Evolutionary conservation across 2,888 invertebrate genomes (phyloP).

Genomic region (Brenthis hecate): DNA sequence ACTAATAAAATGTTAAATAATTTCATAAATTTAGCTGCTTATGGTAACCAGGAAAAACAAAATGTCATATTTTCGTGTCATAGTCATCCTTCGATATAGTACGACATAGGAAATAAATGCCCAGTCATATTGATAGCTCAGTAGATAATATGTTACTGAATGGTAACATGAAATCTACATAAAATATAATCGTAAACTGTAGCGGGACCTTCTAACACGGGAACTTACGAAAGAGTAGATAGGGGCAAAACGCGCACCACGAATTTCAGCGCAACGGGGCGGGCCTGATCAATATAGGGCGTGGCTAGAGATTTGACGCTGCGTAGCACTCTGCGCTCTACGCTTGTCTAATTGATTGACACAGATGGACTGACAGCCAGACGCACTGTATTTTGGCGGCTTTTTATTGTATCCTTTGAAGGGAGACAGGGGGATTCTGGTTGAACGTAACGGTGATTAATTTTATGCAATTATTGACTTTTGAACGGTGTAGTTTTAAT

Average conservation of each 20-base stretch:
- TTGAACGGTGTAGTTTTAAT: conserved; percentile 38
- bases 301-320: conserved; percentile 63
- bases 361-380: conserved; percentile 72
- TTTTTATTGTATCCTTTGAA: conserved; percentile 67
- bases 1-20: no score
- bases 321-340: conserved; percentile 67
- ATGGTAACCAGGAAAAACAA: no score
- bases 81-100: no score
- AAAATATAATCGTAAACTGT: conserved; percentile 17
- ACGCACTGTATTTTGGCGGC: conserved; percentile 59
- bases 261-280: conserved; percentile 68
- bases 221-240: conserved; percentile 47
- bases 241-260: conserved; percentile 48
- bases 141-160: neutral
- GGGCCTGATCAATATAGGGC: conserved; percentile 70
- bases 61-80: no score
- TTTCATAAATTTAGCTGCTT: no score
- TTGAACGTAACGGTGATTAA: conserved; percentile 53
- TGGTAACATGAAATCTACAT: conserved; percentile 13
- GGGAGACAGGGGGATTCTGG: conserved; percentile 45
- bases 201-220: conserved; percentile 41
- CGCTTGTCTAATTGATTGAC: conserved; percentile 75
- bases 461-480: conserved; percentile 45
- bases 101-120: no score
- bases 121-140: no score